Evolutionary conservation across 2,797 vertebrate species (phyloP).

Genomic region (Melanogrammus aeglefinus): DNA sequence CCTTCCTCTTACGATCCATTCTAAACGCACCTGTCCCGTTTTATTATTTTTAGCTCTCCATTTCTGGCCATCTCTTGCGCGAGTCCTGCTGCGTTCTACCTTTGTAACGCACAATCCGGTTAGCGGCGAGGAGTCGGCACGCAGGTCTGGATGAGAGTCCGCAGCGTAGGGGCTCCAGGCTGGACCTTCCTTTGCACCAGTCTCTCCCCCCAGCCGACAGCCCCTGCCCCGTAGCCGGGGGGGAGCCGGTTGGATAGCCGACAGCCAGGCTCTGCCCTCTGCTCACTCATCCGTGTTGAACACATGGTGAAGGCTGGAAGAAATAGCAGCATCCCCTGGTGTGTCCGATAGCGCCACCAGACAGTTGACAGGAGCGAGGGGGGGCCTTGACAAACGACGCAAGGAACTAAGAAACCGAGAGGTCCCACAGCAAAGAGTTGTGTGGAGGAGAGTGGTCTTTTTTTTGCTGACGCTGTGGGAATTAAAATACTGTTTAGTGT

Average conservation of each 20-base stretch:
- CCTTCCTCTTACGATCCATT: conserved; percentile 30
- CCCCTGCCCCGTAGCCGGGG: conserved; percentile 22
- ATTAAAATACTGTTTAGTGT: not conserved
- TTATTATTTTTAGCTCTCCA: conserved; percentile 32
- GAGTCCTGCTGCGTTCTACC: conserved; percentile 19
- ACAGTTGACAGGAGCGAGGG: conserved; percentile 32
- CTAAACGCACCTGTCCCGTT: not conserved
- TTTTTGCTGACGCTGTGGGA: conserved; percentile 39
- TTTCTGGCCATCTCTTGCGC: conserved; percentile 9
- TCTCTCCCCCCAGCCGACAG: conserved; percentile 54
- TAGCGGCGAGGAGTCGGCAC: conserved; percentile 31
- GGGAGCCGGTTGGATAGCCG: conserved; percentile 44
- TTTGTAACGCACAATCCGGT: conserved; percentile 40
- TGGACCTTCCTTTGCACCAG: conserved; percentile 55
- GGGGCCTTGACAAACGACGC: conserved; percentile 34
- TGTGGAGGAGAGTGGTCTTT: conserved; percentile 36
- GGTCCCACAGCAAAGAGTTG: not conserved
- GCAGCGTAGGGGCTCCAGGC: conserved; percentile 50
- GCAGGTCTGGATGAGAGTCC: conserved; percentile 30
- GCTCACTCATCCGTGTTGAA: conserved; percentile 71
- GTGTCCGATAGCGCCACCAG: conserved; percentile 52
- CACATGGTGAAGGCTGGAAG: conserved; percentile 66
- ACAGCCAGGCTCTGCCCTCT: conserved; percentile 35
- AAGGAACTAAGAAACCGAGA: conserved; percentile 31
- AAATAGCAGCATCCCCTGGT: conserved; percentile 64